Percentiles rank a stretch among this genome's conserved stretches.
Evolutionary conservation across 2,113 vertebrate genomes (phyloP).

Genomic region (Mus pahari): DNA sequence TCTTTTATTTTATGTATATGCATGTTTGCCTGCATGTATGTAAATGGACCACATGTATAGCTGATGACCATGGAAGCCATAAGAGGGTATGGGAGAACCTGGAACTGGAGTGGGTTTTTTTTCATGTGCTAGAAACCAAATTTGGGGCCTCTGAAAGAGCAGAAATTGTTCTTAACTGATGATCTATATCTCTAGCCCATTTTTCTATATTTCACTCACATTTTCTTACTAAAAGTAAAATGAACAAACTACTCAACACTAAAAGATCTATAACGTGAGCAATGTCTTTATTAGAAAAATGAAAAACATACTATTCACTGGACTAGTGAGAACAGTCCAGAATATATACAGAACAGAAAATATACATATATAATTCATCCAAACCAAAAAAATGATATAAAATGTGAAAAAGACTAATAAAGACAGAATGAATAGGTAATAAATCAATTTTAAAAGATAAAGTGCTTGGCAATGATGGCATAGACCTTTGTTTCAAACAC

Average conservation of each 20-base stretch:
- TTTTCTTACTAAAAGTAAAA: slow-evolving; percentile 54
- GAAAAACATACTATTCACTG: neutral
- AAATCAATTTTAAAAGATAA: neutral
- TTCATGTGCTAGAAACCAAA: neutral
- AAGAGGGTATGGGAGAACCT: neutral
- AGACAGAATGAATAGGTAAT: slow-evolving; percentile 9
- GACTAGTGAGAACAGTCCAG: neutral
- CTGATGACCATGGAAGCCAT: neutral
- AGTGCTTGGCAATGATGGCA: neutral
- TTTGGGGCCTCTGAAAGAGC: neutral
- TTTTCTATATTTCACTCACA: neutral
- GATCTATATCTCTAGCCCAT: neutral
- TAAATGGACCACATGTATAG: neutral
- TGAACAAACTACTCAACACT: slow-evolving; percentile 11
- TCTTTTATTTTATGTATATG: neutral
- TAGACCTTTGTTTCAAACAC: neutral
- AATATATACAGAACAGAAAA: too few relatives aligned
- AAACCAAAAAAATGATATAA: slow-evolving; percentile 5
- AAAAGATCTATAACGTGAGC: neutral
- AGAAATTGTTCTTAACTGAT: neutral
- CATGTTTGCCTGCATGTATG: neutral
- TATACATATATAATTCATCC: slow-evolving; percentile 8
- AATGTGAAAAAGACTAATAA: neutral
- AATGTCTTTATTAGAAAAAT: slow-evolving; percentile 16
- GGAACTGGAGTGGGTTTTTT: neutral